Base-by-base conservation (phyloP, 2,888 invertebrate species). In the Patella ulyssiponensis region DNA sequence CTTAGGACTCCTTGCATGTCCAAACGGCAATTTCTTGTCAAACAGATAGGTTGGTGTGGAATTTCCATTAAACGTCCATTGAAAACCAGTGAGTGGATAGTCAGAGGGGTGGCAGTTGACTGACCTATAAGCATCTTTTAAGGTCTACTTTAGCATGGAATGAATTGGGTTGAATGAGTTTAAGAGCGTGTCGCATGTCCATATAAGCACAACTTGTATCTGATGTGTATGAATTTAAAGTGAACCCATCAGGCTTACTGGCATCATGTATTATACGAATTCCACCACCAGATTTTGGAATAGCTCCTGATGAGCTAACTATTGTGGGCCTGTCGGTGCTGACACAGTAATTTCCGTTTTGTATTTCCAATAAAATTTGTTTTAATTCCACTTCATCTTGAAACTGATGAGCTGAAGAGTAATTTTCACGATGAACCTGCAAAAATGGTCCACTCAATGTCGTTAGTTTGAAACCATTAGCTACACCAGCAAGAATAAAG, bases 171-270 rank as follows among this genome's bases (percentile, higher is more conserved):
- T 44, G 44, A 20, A 71, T 71, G 23, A 20, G 71, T 44, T 33
- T 44, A 23, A 44, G 52, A 51, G 71, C 71, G 14, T 69, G 51
- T 9, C 52, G 15, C 11, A 71, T n/a, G 44, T 71, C 71, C 71
- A 71, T 71, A 44, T 71, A 71, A 11, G 71, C 23, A 71, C 71
- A 71, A 71, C 20, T 44, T 12, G 71, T 71, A 44, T 71, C 71
- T 44, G 20, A 52, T 9, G 52, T 20, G 12, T 33, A 44, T 33
- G 44, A 71, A 4, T 71, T 71, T 20, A 71, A 44, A 44, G 33
- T 15, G 12, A 3, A 17, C n/a, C 7, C 20, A 14, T 23, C 44
- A 17, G 71, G 71, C n/a, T 20, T 23, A 71, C 71, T 71, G 2
- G 71, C 71, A 52, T 71, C 71, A 15, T 71, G 51, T 44, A 71